Evolutionary conservation across 2,797 vertebrate genomes (phyloP).

Genomic region (Pseudocheirus occidentalis): DNA sequence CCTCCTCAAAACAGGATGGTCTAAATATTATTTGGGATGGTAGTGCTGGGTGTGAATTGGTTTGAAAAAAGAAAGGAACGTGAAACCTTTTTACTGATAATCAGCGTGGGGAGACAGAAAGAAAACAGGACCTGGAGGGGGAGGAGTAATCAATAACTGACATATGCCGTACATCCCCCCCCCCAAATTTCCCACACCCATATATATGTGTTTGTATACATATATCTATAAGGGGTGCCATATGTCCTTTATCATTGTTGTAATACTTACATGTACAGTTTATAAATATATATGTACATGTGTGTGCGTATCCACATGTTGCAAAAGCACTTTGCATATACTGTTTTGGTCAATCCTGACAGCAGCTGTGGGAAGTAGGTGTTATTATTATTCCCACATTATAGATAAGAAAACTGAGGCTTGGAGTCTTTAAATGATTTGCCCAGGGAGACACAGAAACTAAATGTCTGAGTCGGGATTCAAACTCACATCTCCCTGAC

Average conservation of each 20-base stretch:
- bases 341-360: background rate
- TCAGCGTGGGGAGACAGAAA: background rate
- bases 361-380: background rate
- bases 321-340: background rate
- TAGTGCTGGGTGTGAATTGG: background rate
- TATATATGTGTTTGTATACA: no score
- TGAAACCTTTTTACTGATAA: background rate
- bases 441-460: background rate
- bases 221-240: background rate
- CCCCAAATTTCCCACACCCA: no score
- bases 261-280: no score
- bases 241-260: background rate
- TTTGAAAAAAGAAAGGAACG: background rate
- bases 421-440: background rate
- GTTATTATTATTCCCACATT: background rate
- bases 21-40: background rate
- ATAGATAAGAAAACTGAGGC: background rate
- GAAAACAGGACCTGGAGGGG: background rate
- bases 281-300: no score
- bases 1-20: background rate
- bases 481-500: background rate
- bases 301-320: background rate
- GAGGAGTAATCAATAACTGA: background rate
- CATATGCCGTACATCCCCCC: background rate
- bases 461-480: background rate